Conservation (phyloP, 1,140 invertebrate species). For the Whitmania pigra region DNA sequence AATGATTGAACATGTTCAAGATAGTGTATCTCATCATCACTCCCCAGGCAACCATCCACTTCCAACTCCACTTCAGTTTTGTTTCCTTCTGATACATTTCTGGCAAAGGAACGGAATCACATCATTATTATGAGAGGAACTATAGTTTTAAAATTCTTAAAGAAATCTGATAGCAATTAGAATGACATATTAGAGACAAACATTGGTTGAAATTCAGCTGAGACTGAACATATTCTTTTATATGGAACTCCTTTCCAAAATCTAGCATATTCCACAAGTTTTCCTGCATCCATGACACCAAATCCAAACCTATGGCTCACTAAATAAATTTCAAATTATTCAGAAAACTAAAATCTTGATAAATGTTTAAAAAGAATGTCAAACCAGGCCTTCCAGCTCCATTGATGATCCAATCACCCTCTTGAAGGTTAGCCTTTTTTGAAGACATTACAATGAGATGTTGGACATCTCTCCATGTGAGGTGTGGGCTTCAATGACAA, state of each 20-base stretch:
- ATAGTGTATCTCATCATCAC: slow-evolving; percentile 76
- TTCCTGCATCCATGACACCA: background rate
- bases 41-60: slow-evolving; percentile 47
- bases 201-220: slow-evolving; percentile 54
- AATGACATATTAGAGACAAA: no score
- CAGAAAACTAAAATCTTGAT: background rate
- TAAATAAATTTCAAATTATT: background rate
- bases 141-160: background rate
- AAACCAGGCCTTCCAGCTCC: slow-evolving; percentile 63
- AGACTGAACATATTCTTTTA: slow-evolving; percentile 69
- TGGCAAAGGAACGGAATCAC: background rate
- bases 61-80: slow-evolving; percentile 53
- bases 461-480: slow-evolving; percentile 94
- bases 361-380: background rate
- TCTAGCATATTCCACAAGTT: background rate
- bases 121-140: no score
- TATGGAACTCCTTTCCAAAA: slow-evolving; percentile 45
- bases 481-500: slow-evolving; percentile 26
- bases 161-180: background rate
- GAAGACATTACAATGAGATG: slow-evolving; percentile 71
- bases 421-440: slow-evolving; percentile 5
- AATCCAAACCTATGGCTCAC: background rate
- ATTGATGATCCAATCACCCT: slow-evolving; percentile 69
- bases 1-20: slow-evolving; percentile 95
- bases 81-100: background rate